Conservation (phyloP, 2,113 vertebrate species). For the Apteryx owenii region DNA sequence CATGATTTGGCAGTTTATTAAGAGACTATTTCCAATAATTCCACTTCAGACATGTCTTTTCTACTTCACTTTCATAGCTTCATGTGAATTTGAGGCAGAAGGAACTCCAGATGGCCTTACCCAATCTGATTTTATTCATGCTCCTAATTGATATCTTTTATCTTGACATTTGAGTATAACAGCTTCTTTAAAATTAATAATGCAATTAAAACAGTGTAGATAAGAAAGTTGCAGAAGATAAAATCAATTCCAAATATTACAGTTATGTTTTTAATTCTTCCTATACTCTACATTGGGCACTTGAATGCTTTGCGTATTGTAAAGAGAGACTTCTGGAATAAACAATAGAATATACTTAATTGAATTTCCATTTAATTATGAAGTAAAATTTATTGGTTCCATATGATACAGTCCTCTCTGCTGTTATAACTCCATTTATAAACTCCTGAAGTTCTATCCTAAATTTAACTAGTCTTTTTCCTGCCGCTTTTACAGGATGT, state of each 20-base stretch:
- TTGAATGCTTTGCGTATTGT: background rate
- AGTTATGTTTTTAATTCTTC: background rate
- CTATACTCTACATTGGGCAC: background rate
- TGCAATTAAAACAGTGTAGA: background rate
- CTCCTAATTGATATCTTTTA: slow-evolving; percentile 7
- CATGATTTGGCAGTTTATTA: background rate
- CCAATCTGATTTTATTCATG: slow-evolving; percentile 20
- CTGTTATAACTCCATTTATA: background rate
- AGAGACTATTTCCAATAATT: background rate
- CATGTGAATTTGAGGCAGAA: slow-evolving; percentile 42
- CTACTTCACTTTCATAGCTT: background rate
- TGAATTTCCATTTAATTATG: background rate
- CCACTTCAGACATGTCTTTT: background rate
- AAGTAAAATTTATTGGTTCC: background rate
- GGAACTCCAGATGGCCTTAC: slow-evolving; percentile 38
- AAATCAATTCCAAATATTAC: background rate
- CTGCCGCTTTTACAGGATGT: background rate
- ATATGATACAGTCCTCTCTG: background rate
- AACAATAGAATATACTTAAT: background rate
- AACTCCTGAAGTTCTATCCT: background rate
- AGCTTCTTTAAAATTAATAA: slow-evolving; percentile 34
- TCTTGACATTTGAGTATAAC: slow-evolving; percentile 29
- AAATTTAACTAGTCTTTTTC: background rate
- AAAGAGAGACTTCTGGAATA: background rate
- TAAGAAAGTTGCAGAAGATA: background rate